phyloP scores from a whole-genome alignment of 2,888 invertebrate genomes.

The Augiades crinisus region DNA sequence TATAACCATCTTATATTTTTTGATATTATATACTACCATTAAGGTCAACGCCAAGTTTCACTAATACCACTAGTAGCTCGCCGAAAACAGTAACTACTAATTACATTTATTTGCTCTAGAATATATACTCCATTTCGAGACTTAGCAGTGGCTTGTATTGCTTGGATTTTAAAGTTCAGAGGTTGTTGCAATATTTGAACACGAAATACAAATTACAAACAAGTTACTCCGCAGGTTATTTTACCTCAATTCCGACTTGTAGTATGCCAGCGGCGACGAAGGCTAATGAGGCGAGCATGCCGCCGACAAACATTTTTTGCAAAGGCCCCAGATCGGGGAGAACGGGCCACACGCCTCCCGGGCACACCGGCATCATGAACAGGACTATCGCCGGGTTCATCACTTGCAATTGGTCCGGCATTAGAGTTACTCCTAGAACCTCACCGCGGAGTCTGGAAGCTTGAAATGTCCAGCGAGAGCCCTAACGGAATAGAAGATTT shows the following conservation, averaged over 20 bases:
- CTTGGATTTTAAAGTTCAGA: no score
- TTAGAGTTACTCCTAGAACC: slow-evolving; percentile 72
- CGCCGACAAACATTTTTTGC: slow-evolving; percentile 89
- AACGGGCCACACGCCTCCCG: slow-evolving; percentile 66
- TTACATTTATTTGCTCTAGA: no score
- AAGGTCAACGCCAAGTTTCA: no score
- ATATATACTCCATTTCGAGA: no score
- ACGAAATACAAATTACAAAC: neutral
- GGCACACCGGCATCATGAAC: slow-evolving; percentile 85
- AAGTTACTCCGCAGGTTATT: no score
- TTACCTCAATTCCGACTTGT: slow-evolving; percentile 79
- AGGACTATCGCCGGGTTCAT: slow-evolving; percentile 88
- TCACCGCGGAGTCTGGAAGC: slow-evolving; percentile 85
- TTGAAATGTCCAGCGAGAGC: slow-evolving; percentile 90
- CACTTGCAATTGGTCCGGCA: slow-evolving; percentile 92
- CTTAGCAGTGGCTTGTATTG: no score
- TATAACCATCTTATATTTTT: no score
- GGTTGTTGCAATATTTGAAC: no score
- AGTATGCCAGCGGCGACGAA: slow-evolving; percentile 85
- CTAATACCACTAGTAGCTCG: no score
- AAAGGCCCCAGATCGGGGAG: slow-evolving; percentile 79
- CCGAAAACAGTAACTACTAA: no score
- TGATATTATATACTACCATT: no score
- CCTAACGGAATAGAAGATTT: slow-evolving; percentile 51
- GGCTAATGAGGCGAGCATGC: slow-evolving; percentile 83